A percentile compares a stretch with the other conserved stretches of the same genome.
These are phyloP conservation scores for Drosophila gunungcola DNA, from an alignment of 1,140 invertebrate genomes.

Conservation along the genomic window DNA sequence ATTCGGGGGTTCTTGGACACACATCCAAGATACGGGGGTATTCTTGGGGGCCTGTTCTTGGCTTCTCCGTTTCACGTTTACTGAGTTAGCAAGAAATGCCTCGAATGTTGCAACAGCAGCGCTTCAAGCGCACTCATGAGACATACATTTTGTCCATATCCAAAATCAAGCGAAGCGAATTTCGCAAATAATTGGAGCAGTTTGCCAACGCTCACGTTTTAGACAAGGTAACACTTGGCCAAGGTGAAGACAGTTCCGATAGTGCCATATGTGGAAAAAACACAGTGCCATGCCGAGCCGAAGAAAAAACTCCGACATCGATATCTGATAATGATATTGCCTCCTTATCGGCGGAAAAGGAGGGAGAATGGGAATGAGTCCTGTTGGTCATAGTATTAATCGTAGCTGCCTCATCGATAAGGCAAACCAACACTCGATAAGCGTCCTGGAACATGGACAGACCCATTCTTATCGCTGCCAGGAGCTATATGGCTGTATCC, in stretches of 20 bases:
- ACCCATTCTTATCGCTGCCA: constrained; percentile 17
- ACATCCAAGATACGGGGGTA: constrained; percentile 14
- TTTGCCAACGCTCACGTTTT: constrained; percentile 63
- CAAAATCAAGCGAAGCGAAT: constrained; percentile 33
- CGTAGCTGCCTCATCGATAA: constrained; percentile 29
- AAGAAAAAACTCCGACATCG: constrained; percentile 12
- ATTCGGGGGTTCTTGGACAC: constrained; percentile 11
- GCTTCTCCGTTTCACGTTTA: constrained; percentile 47
- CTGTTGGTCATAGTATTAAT: constrained; percentile 36
- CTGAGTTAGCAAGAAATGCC: constrained; percentile 77
- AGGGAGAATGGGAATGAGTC: constrained; percentile 39
- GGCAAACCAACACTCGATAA: constrained; percentile 49
- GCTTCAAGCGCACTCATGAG: constrained; percentile 4
- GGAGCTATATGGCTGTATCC: constrained; percentile 2
- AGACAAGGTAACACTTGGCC: constrained; percentile 59
- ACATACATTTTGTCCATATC: constrained; percentile 18
- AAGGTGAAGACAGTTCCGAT: constrained; percentile 30
- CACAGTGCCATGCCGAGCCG: constrained; percentile 12
- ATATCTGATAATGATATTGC: constrained; percentile 12
- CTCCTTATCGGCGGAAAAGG: constrained; percentile 21
- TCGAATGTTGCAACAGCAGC: constrained; percentile 71
- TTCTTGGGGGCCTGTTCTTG: constrained; percentile 34
- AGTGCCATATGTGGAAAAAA: constrained; percentile 18
- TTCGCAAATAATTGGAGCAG: constrained; percentile 75
- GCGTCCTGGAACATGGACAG: constrained; percentile 27